phyloP scores from a whole-genome alignment of 2,888 invertebrate genomes.

The Sinelater perroti region DNA sequence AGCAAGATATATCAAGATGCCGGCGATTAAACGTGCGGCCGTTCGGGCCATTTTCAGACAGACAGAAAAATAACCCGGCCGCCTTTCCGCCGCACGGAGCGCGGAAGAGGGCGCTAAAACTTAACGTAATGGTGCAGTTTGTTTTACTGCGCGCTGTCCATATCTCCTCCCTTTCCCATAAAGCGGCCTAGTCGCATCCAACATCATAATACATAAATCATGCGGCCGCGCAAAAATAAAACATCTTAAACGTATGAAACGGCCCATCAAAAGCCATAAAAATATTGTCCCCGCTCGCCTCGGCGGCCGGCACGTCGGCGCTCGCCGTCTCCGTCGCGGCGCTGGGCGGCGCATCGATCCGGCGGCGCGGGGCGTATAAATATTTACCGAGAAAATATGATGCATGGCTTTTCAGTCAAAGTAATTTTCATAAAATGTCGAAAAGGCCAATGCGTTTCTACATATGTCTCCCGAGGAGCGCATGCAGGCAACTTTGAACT shows the following conservation, averaged over 20 bases:
- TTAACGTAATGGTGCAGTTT: conserved; percentile 19
- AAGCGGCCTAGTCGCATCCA: conserved; percentile 15
- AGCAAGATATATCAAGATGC: no score
- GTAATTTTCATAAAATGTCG: conserved; percentile 39
- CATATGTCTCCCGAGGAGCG: conserved; percentile 28
- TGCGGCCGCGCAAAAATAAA: conserved; percentile 31
- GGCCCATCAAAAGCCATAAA: conserved; percentile 35
- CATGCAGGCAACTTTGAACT: conserved; percentile 35
- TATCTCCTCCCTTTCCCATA: conserved; percentile 14
- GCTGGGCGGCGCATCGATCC: conserved; percentile 23
- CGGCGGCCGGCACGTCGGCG: conserved; percentile 29
- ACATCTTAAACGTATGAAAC: conserved; percentile 34
- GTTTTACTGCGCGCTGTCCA: conserved; percentile 17
- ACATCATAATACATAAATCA: conserved; percentile 33
- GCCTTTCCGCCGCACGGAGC: conserved; percentile 4
- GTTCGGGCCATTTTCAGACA: neutral
- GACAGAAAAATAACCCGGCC: neutral
- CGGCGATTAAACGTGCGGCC: neutral
- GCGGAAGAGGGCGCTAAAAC: conserved; percentile 12
- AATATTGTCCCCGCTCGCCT: conserved; percentile 38
- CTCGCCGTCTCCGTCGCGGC: conserved; percentile 27
- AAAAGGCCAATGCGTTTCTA: conserved; percentile 37
- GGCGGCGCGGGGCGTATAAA: conserved; percentile 27
- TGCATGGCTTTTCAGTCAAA: conserved; percentile 37
- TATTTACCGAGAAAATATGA: conserved; percentile 38